Evolutionary conservation across 2,797 vertebrate genomes (phyloP).

Genomic region (Darevskia nairensis): DNA sequence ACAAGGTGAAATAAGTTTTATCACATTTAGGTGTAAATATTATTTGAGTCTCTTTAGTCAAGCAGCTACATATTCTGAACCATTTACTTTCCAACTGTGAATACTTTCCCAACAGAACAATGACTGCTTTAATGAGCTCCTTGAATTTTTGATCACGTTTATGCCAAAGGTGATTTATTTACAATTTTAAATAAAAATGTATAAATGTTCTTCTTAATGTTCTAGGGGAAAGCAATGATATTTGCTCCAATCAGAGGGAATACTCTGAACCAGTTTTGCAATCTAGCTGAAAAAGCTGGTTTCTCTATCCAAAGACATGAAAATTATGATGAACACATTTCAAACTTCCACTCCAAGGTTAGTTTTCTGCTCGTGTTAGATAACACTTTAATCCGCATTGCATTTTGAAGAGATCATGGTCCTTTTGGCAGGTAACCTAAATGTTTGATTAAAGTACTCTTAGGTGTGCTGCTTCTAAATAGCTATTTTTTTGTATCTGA

Average conservation of each 20-base stretch:
- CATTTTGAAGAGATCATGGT: conserved; percentile 87
- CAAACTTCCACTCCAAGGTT: conserved; percentile 95
- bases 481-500: conserved; percentile 84
- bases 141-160: conserved; percentile 60
- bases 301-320: conserved; percentile 90
- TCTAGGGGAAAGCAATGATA: conserved; percentile 91
- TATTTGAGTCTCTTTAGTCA: conserved; percentile 59
- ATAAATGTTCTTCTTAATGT: conserved; percentile 71
- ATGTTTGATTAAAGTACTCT: conserved; percentile 85
- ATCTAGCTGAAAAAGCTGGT: conserved; percentile 90
- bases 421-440: conserved; percentile 86
- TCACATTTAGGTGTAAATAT: conserved; percentile 49
- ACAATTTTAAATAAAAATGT: conserved; percentile 70
- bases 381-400: conserved; percentile 86
- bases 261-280: conserved; percentile 92
- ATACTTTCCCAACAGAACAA: conserved; percentile 55
- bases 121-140: conserved; percentile 41
- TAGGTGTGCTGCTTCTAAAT: conserved; percentile 82
- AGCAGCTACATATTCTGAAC: conserved; percentile 48
- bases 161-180: conserved; percentile 64
- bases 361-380: conserved; percentile 86
- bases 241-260: conserved; percentile 93
- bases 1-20: conserved; percentile 47
- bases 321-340: conserved; percentile 96
- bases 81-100: conserved; percentile 39